A percentile compares a stretch with the other conserved stretches of the same genome.
These are phyloP conservation scores for Rhabdomys pumilio DNA, from an alignment of 2,797 vertebrate species.

Conservation along the genomic window DNA sequence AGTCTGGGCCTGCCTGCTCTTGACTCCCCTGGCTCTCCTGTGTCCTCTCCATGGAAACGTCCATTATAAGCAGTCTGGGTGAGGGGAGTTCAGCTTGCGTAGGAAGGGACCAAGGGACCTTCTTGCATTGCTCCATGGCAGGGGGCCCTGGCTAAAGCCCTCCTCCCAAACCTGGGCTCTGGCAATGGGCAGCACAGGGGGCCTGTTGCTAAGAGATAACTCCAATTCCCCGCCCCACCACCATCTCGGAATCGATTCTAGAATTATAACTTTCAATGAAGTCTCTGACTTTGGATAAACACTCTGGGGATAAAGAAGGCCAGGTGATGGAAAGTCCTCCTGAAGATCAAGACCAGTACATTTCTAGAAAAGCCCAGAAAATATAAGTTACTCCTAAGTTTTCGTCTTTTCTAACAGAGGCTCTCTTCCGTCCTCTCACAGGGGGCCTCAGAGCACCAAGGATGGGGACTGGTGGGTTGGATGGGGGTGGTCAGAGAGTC, in stretches of 20 bases:
- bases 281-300: slow-evolving; percentile 69
- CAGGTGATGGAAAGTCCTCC: slow-evolving; percentile 52
- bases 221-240: background rate
- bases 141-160: background rate
- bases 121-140: background rate
- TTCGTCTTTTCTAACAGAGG: background rate
- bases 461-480: background rate
- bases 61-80: slow-evolving; percentile 26
- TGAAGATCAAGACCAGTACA: slow-evolving; percentile 38
- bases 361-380: slow-evolving; percentile 63
- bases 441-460: background rate
- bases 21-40: slow-evolving; percentile 42
- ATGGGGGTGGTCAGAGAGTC: background rate
- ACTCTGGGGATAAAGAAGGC: slow-evolving; percentile 60
- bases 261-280: slow-evolving; percentile 64
- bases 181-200: background rate
- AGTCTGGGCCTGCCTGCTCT: slow-evolving; percentile 30
- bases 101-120: background rate
- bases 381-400: slow-evolving; percentile 29
- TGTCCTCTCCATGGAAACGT: slow-evolving; percentile 27
- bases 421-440: background rate
- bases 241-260: slow-evolving; percentile 58
- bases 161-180: slow-evolving; percentile 32
- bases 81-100: background rate
- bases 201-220: slow-evolving; percentile 77